Conservation (phyloP, 2,113 vertebrate species). For the Pedionomus torquatus region DNA sequence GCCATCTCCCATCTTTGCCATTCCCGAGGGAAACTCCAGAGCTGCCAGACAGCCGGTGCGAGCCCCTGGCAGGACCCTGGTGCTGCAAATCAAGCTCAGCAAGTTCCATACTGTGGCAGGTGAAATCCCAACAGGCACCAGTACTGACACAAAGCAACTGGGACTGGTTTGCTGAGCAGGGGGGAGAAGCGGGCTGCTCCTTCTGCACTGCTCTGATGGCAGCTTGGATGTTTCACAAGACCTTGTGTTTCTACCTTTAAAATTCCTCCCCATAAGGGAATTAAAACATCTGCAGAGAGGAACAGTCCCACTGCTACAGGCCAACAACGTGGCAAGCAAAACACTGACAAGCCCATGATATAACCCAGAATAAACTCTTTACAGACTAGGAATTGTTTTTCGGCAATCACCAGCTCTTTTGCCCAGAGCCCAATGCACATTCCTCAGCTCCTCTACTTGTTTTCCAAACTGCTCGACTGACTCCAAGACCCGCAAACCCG, state of each 20-base stretch:
- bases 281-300: neutral
- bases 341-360: rapidly evolving
- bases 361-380: neutral
- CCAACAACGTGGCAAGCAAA: neutral
- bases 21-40: neutral
- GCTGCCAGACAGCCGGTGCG: rapidly evolving
- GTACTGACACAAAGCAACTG: rapidly evolving
- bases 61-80: neutral
- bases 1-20: neutral
- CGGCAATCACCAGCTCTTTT: neutral
- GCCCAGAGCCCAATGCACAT: rapidly evolving
- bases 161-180: neutral
- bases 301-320: rapidly evolving
- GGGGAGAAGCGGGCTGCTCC: rapidly evolving
- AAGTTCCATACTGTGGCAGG: rapidly evolving
- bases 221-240: rapidly evolving
- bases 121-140: neutral
- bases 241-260: neutral
- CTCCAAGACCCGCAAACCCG: rapidly evolving
- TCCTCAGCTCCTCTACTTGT: rapidly evolving
- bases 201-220: rapidly evolving
- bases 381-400: rapidly evolving
- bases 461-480: rapidly evolving
- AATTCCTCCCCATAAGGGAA: neutral
- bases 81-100: neutral